These are phyloP conservation scores for Podotricha telesiphe DNA, from an alignment of 2,888 invertebrate species.

Conservation along the genomic window DNA sequence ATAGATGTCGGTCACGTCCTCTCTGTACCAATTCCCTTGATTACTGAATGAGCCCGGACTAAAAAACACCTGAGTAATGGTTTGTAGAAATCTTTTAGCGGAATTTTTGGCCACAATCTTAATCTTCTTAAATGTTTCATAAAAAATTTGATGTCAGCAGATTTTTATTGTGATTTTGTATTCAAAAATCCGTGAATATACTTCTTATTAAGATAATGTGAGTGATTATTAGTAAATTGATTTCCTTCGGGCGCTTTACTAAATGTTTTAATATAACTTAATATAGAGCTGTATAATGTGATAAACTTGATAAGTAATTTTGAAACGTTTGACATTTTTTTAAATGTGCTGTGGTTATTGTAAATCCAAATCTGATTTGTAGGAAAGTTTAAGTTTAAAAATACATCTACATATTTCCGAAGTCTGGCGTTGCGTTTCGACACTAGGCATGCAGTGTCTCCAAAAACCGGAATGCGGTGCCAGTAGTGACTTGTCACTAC, in stretches of 20 bases:
- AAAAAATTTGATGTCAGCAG: constrained; percentile 36
- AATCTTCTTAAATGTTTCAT: constrained; percentile 43
- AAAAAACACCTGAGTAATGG: constrained; percentile 46
- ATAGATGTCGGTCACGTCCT: constrained; percentile 28
- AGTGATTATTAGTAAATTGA: constrained; percentile 11
- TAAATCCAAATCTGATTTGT: too few species aligned
- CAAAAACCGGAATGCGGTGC: too few species aligned
- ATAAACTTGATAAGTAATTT: too few species aligned
- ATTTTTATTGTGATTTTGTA: constrained; percentile 30
- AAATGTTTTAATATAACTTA: neutral
- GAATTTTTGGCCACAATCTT: constrained; percentile 42
- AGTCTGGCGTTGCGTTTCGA: too few species aligned
- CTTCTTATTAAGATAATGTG: neutral
- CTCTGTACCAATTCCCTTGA: constrained; percentile 45
- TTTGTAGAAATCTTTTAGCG: constrained; percentile 38
- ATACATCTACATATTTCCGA: too few species aligned
- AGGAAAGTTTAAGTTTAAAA: too few species aligned
- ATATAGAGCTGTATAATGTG: neutral
- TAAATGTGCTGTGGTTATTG: too few species aligned
- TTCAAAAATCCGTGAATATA: constrained; percentile 7
- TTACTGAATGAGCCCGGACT: constrained; percentile 45
- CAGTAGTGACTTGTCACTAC: too few species aligned
- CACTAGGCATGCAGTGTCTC: too few species aligned
- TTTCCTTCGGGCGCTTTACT: neutral
- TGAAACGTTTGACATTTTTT: too few species aligned